Evolutionary conservation across 2,888 invertebrate genomes (phyloP), one percentile per base, ranked within the genome.

Genomic region (Chironomus riparius): DNA sequence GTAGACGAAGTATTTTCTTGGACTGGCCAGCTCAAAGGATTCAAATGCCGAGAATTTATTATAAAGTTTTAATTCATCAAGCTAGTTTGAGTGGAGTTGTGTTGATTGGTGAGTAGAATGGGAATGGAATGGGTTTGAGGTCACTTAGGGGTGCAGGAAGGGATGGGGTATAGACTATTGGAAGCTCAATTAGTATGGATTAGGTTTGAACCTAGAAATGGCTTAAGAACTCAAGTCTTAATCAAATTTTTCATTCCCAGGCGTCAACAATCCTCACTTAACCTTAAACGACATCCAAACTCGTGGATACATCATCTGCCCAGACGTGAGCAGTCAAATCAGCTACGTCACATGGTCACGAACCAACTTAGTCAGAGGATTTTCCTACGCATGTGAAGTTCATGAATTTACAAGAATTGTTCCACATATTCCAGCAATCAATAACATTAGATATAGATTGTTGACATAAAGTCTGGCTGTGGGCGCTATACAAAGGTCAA

Each of bases 271-370:
- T 81, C 82, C 83, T 1, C 80, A 81, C 78, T 79, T 80, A 28
- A 81, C 81, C 0, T 76, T 80, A 15, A 56, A 77, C 5, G 79
- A 83, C 77, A 82, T 83, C 62, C 76, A 80, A 24, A 78, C 79
- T 0, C 80, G 81, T 47, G 80, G 81, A 47, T 82, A 83, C n/a
- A 77, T 82, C n/a, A 68, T 83, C 7, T 83, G 83, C 74, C 69
- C 77, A 0, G 84, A 86, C 80, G 80, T 89, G 13, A 87, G 87
- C 78, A 79, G 82, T 18, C 81, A 84, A 78, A 81, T 88, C 47
- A 82, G 83, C 72, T 88, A 87, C 86, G 79, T 88, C n/a, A 80
- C 77, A 71, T 83, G 83, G 83, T 79, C 80, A 75, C 79, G 78
- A 76, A 78, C 79, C 0, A 80, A 82, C 76, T 78, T 82, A 7